phyloP scores from a whole-genome alignment of 2,113 vertebrate genomes.

The Osmerus mordax region DNA sequence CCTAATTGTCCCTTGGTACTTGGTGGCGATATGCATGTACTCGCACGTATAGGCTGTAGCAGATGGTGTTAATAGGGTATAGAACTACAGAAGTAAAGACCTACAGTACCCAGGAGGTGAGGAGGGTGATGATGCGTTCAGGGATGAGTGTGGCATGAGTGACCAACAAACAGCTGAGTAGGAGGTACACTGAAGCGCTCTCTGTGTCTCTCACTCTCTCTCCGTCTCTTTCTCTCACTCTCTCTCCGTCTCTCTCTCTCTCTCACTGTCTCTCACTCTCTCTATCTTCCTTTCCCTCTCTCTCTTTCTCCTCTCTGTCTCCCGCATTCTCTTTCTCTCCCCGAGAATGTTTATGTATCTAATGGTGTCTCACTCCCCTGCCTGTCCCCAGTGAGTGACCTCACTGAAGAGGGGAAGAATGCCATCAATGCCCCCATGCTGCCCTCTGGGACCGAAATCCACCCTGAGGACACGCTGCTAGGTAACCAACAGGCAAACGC shows the following conservation, averaged over 20 bases:
- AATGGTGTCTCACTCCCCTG: neutral
- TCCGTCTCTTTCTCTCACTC: neutral
- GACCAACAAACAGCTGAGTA: no score
- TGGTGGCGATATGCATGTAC: no score
- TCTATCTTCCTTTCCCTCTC: no score
- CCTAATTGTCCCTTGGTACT: no score
- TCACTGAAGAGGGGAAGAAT: conserved; percentile 93
- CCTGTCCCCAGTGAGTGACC: conserved; percentile 82
- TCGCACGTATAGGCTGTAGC: no score
- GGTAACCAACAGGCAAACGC: conserved; percentile 66
- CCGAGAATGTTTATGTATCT: neutral
- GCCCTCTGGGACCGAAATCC: conserved; percentile 72
- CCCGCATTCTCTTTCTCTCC: neutral
- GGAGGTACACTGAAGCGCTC: neutral
- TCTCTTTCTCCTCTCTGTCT: no score
- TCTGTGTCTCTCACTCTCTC: neutral
- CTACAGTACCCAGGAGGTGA: no score
- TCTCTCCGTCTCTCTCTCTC: neutral
- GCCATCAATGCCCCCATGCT: conserved; percentile 90
- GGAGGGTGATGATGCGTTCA: no score
- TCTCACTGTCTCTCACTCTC: neutral
- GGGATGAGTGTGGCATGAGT: no score
- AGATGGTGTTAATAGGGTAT: no score
- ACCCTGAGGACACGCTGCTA: conserved; percentile 86
- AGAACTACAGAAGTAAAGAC: no score